phyloP scores from a whole-genome alignment of 2,113 vertebrate species.

The Ascaphus truei region DNA sequence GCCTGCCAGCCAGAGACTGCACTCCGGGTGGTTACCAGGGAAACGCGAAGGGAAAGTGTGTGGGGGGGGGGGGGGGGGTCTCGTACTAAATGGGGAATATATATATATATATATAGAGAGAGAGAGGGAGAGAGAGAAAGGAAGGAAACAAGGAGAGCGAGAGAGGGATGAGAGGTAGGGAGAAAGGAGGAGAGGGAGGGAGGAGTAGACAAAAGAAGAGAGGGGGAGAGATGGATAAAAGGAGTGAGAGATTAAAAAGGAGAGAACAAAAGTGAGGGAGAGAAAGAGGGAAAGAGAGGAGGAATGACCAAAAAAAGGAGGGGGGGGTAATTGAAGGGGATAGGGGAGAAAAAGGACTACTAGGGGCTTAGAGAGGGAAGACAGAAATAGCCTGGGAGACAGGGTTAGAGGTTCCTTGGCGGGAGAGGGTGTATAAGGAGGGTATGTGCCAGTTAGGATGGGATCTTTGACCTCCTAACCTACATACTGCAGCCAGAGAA shows the following conservation, averaged over 20 bases:
- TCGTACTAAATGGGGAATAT: constrained; percentile 8
- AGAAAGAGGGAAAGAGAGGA: background rate
- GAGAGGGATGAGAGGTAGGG: too few species aligned
- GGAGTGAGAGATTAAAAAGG: background rate
- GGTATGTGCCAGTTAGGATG: background rate
- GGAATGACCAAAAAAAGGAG: background rate
- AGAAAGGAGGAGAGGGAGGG: background rate
- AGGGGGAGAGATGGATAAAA: background rate
- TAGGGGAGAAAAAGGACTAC: background rate
- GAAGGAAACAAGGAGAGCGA: background rate
- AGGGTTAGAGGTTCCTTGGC: background rate
- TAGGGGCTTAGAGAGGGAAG: constrained; percentile 11
- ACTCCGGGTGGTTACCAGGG: background rate
- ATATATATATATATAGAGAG: too few species aligned
- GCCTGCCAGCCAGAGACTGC: background rate
- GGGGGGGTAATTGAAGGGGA: background rate
- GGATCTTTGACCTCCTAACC: constrained; percentile 7
- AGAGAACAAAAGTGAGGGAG: background rate
- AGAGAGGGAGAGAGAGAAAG: background rate
- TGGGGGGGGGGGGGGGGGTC: background rate
- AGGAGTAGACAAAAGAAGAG: background rate
- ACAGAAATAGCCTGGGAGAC: constrained; percentile 18
- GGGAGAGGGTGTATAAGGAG: background rate
- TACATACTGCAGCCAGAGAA: background rate
- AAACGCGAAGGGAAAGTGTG: background rate